These are phyloP conservation scores for Drosophila koepferae DNA, from an alignment of 2,888 invertebrate species.

Conservation along the genomic window DNA sequence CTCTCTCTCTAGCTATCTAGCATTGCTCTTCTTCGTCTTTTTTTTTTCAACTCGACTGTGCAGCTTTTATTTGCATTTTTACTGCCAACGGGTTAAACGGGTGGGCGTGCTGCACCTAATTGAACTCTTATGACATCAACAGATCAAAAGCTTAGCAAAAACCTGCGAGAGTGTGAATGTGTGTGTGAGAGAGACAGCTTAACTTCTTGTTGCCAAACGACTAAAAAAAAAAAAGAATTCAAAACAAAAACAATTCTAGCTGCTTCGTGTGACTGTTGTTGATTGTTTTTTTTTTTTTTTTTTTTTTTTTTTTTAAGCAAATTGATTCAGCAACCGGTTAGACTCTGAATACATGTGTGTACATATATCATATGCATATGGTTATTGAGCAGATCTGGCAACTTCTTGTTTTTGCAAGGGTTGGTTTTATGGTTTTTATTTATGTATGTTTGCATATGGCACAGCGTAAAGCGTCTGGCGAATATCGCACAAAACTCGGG, in stretches of 20 bases:
- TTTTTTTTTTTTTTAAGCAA: conserved; percentile 42
- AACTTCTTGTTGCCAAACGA: conserved; percentile 30
- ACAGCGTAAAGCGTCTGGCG: conserved; percentile 11
- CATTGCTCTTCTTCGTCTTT: conserved; percentile 3
- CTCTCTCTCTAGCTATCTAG: neutral
- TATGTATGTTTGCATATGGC: conserved; percentile 28
- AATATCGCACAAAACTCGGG: neutral
- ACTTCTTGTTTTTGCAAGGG: conserved; percentile 31
- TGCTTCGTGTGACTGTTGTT: conserved; percentile 18
- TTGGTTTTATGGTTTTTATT: conserved; percentile 1
- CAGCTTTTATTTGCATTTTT: conserved; percentile 42
- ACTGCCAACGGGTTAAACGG: conserved; percentile 14
- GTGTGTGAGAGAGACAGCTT: conserved; percentile 9
- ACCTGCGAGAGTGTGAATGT: neutral
- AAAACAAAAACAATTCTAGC: conserved; percentile 34
- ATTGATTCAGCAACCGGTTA: conserved; percentile 70
- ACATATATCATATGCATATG: conserved; percentile 37
- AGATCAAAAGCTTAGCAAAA: conserved; percentile 42
- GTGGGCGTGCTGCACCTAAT: conserved; percentile 57
- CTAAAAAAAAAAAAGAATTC: conserved; percentile 11
- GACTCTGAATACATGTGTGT: conserved; percentile 21
- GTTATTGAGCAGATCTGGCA: conserved; percentile 38
- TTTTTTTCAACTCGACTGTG: conserved; percentile 9
- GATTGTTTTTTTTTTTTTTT: conserved; percentile 12
- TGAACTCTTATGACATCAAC: conserved; percentile 72